Evolutionary conservation across 1,140 invertebrate species (phyloP), one percentile per base, ranked within the genome.

Genomic region (Drosophila pectinifera): DNA sequence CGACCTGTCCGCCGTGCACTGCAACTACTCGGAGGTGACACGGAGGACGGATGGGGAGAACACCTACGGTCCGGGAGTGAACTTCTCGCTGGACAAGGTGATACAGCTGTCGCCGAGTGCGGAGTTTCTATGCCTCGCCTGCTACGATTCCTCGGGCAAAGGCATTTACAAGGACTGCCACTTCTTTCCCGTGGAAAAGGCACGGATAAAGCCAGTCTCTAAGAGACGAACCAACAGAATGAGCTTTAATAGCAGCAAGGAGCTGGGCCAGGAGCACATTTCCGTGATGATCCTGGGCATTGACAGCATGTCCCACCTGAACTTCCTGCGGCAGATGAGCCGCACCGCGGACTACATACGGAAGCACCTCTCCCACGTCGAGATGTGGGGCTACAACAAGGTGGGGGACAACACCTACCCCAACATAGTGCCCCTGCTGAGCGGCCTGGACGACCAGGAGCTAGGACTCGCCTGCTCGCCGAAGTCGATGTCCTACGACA

Each of bases 381-480:
- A 96, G 90, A 93, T 97, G 72, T 84, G 95, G 49, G 96, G 97
- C 14, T 97, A 96, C 90, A 97, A 96, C 74, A 97, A 97, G 93
- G 94, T 97, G 5, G 96, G 94, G 1, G 96, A 96, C 80, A 97
- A 97, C 82, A 97, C 96, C 0, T 97, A 96, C 86, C 96, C 96
- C 0, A 98, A 98, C 91, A 75, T 97, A 28, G 94, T 96, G 0
- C 94, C 96, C 0, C 92, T 96, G 8, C 89, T 97, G 0, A 95
- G 95, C 2, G 96, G 96, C 0, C 80, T 95, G 16, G 94, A 92
- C 36, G 93, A 94, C 18, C 91, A 92, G 2, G 96, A 95, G 73
- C 74, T 97, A 26, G 93, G 93, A 54, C 91, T 92, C n/a, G 92
- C 90, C 0, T 96, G 96, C 74, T 94, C 94, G 92, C 67, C 78